phyloP scores from a whole-genome alignment of 2,888 invertebrate species.

The Diplolepis rosae region DNA sequence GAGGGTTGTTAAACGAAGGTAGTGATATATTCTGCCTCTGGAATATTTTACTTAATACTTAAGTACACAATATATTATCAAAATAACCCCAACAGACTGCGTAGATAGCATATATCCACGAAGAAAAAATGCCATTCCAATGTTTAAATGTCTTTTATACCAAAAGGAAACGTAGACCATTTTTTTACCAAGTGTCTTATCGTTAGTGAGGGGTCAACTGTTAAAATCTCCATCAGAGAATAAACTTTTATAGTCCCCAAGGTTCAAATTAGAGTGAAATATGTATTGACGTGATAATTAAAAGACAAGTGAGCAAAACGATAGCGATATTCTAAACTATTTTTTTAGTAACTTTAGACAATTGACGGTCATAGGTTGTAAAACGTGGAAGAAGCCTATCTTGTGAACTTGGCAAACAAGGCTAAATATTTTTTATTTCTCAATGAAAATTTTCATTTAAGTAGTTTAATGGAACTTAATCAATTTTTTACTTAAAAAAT shows the following conservation, averaged over 20 bases:
- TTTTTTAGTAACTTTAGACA: constrained; percentile 49
- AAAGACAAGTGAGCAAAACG: constrained; percentile 40
- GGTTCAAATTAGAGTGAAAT: constrained; percentile 15
- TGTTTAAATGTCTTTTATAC: constrained; percentile 68
- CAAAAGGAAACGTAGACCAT: constrained; percentile 64
- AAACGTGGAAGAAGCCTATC: constrained; percentile 5
- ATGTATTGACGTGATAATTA: constrained; percentile 31
- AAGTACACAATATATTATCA: constrained; percentile 23
- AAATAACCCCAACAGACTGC: constrained; percentile 25
- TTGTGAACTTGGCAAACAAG: constrained; percentile 41
- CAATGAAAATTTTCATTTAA: background rate
- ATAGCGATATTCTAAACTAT: constrained; percentile 46
- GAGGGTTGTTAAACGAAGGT: constrained; percentile 27
- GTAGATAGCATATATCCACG: constrained; percentile 48
- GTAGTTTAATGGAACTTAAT: background rate
- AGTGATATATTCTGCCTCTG: constrained; percentile 19
- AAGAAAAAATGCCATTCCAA: constrained; percentile 64
- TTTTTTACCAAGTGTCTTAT: constrained; percentile 67
- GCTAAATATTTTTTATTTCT: constrained; percentile 32
- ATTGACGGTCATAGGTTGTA: constrained; percentile 47
- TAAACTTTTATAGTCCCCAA: background rate
- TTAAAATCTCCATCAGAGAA: constrained; percentile 20
- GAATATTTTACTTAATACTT: constrained; percentile 23
- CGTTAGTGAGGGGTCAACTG: constrained; percentile 39
- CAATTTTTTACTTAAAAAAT: no score